These are phyloP conservation scores for Eupithecia tripunctaria DNA, from an alignment of 2,888 invertebrate species.

Conservation along the genomic window DNA sequence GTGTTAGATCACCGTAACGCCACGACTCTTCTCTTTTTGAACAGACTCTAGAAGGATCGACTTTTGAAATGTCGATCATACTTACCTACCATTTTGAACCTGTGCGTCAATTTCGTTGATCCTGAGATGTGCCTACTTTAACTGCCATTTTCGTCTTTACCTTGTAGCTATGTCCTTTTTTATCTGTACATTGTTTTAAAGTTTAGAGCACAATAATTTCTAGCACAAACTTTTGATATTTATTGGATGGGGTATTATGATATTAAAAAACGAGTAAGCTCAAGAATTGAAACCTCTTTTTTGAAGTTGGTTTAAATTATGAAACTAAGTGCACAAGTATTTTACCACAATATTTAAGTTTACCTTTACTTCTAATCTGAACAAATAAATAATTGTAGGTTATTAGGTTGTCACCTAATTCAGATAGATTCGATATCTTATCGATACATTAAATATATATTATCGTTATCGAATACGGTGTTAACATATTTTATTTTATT, in stretches of 20 bases:
- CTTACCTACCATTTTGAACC: slow-evolving; percentile 22
- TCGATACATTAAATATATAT: not conserved
- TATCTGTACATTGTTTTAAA: slow-evolving; percentile 23
- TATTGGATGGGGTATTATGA: slow-evolving; percentile 12
- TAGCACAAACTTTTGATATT: slow-evolving; percentile 34
- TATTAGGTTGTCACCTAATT: not conserved
- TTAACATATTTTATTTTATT: not conserved
- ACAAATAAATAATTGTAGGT: not conserved
- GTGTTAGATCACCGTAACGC: no score
- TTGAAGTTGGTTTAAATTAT: not conserved
- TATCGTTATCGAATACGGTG: not conserved
- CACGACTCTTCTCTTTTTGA: no score
- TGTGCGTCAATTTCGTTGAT: slow-evolving; percentile 21
- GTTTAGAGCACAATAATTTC: slow-evolving; percentile 33
- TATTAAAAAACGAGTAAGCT: not conserved
- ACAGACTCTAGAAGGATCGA: not conserved
- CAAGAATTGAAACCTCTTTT: not conserved
- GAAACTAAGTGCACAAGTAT: not conserved
- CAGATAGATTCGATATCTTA: not conserved
- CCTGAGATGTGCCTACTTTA: slow-evolving; percentile 42
- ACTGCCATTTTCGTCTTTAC: slow-evolving; percentile 41
- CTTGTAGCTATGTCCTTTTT: not conserved
- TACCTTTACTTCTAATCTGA: not conserved
- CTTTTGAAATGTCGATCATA: not conserved
- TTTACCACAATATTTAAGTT: not conserved